Percentiles rank a stretch among this genome's conserved stretches.
Conservation (phyloP, 2,888 invertebrate genomes). For the Pristionchus japonicus region DNA sequence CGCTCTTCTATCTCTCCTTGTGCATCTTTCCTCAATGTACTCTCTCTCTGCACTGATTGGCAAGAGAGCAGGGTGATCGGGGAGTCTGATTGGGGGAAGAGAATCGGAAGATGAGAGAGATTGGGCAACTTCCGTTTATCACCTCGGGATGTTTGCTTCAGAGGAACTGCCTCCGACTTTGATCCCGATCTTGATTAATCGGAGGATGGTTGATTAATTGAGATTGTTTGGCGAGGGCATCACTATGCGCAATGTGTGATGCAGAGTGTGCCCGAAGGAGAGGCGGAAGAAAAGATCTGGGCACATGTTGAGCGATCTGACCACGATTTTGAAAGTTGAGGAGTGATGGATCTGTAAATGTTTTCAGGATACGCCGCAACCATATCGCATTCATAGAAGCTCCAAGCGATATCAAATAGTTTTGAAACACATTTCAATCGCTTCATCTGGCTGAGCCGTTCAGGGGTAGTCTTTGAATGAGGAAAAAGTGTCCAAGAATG, state of each 20-base stretch:
- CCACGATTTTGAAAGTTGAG: no score
- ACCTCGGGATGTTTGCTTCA: not conserved
- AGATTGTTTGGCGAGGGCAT: not conserved
- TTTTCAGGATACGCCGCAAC: no score
- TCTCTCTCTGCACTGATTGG: no score
- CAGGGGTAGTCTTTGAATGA: not conserved
- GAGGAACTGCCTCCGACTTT: conserved; percentile 6
- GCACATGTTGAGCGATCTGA: no score
- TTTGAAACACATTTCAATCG: not conserved
- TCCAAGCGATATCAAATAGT: not conserved
- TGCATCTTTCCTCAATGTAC: no score
- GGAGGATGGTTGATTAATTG: not conserved
- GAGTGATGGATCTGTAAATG: no score
- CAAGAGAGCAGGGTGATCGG: no score
- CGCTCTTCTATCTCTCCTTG: not conserved
- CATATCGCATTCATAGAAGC: no score
- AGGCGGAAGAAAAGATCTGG: not conserved
- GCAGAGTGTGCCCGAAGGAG: not conserved
- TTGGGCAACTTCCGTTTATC: conserved; percentile 30
- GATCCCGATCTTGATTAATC: conserved; percentile 13
- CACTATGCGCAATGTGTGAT: not conserved
- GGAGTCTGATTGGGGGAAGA: no score
- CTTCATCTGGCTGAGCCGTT: not conserved
- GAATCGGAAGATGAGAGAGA: not conserved
- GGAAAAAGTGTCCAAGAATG: not conserved